phyloP scores from a whole-genome alignment of 2,888 invertebrate species.

The Ennomos quercinarius region DNA sequence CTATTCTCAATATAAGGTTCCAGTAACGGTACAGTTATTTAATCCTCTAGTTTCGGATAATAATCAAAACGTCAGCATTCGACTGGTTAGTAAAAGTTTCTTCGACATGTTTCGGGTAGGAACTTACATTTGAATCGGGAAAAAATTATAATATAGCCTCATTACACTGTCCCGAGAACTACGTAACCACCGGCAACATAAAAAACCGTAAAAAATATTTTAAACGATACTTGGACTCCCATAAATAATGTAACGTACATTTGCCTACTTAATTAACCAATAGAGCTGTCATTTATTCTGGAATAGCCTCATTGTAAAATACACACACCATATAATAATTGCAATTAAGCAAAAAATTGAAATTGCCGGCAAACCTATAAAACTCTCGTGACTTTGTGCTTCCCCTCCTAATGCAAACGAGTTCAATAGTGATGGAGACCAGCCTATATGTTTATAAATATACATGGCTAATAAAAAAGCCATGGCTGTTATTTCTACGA shows the following conservation, averaged over 20 bases:
- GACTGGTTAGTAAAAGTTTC: too few relatives aligned
- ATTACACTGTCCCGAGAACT: constrained; percentile 4
- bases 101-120: too few relatives aligned
- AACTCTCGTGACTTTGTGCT: constrained; percentile 25
- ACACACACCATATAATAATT: constrained; percentile 44
- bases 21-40: too few relatives aligned
- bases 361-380: constrained; percentile 42
- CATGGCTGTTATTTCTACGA: constrained; percentile 49
- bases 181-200: constrained; percentile 22
- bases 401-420: constrained; percentile 45
- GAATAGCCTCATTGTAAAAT: constrained; percentile 34
- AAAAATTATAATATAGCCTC: not conserved
- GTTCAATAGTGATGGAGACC: constrained; percentile 42
- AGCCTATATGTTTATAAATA: constrained; percentile 19
- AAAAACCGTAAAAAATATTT: constrained; percentile 20
- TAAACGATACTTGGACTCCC: constrained; percentile 24
- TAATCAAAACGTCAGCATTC: too few relatives aligned
- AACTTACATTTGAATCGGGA: too few relatives aligned
- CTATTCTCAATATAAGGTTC: too few relatives aligned
- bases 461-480: constrained; percentile 44
- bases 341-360: constrained; percentile 36
- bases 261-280: constrained; percentile 33
- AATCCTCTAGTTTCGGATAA: too few relatives aligned
- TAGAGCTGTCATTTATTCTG: constrained; percentile 40
- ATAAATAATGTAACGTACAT: constrained; percentile 32